A percentile compares a stretch with the other conserved stretches of the same genome.
Conservation (phyloP, 2,113 vertebrate species). For the Chamaetylas fuelleborni region DNA sequence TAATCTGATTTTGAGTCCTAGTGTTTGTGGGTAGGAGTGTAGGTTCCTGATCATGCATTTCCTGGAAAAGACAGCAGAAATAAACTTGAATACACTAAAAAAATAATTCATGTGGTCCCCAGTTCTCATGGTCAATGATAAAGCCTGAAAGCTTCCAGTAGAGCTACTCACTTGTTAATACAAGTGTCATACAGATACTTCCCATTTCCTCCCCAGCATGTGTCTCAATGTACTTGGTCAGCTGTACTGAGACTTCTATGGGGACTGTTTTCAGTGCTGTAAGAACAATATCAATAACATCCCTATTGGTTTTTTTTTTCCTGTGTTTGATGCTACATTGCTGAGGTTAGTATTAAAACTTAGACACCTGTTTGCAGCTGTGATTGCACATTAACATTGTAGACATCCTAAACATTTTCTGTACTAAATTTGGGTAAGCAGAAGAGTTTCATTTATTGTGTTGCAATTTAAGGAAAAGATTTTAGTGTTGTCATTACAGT, state of each 20-base stretch:
- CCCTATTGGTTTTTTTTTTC: neutral
- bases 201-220: neutral
- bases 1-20: neutral
- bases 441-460: neutral
- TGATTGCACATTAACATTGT: neutral
- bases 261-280: neutral
- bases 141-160: neutral
- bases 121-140: neutral
- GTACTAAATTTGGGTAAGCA: neutral
- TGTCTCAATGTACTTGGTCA: neutral
- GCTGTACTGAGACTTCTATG: neutral
- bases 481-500: neutral
- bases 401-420: neutral
- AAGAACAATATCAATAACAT: neutral
- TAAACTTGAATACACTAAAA: neutral
- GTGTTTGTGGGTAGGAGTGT: neutral
- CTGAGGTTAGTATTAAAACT: neutral
- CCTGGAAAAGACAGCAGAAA: neutral
- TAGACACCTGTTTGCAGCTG: neutral
- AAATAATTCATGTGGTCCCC: neutral
- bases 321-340: neutral
- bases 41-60: neutral
- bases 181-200: neutral
- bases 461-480: neutral
- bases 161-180: neutral